These are phyloP conservation scores for Drosophila diplacantha DNA, from an alignment of 2,888 invertebrate genomes.

Conservation along the genomic window DNA sequence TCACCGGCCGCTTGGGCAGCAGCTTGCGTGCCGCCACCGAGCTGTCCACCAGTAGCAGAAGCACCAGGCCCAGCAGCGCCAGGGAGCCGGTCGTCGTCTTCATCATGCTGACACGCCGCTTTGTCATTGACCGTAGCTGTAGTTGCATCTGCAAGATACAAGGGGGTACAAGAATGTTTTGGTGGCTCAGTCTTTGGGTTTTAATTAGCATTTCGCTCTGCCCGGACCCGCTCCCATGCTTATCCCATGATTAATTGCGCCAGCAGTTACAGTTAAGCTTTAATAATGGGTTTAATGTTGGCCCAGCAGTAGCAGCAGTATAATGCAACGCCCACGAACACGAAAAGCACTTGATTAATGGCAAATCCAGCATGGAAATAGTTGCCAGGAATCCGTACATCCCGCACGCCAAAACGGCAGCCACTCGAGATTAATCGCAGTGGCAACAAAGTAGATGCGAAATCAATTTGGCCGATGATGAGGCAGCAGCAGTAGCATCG, in stretches of 20 bases:
- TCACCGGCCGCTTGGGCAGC: slow-evolving; percentile 74
- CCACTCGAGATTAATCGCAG: slow-evolving; percentile 51
- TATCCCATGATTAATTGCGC: slow-evolving; percentile 68
- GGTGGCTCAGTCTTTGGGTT: slow-evolving; percentile 50
- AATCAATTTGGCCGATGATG: slow-evolving; percentile 10
- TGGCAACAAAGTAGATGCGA: slow-evolving; percentile 23
- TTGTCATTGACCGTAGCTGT: slow-evolving; percentile 64
- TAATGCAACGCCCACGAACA: slow-evolving; percentile 59
- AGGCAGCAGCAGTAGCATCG: neutral
- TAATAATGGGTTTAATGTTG: slow-evolving; percentile 63
- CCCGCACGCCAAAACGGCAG: slow-evolving; percentile 15
- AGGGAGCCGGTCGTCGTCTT: slow-evolving; percentile 31
- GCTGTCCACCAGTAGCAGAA: slow-evolving; percentile 57
- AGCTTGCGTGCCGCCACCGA: slow-evolving; percentile 74
- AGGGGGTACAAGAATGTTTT: slow-evolving; percentile 48
- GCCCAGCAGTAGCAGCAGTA: slow-evolving; percentile 19
- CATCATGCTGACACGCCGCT: slow-evolving; percentile 61
- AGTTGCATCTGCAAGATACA: slow-evolving; percentile 42
- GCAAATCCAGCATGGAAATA: slow-evolving; percentile 38
- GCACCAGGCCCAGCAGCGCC: slow-evolving; percentile 49
- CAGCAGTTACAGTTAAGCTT: slow-evolving; percentile 63
- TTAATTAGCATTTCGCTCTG: slow-evolving; percentile 65
- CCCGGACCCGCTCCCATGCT: slow-evolving; percentile 48
- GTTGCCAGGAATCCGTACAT: slow-evolving; percentile 63
- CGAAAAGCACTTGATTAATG: slow-evolving; percentile 64